These are phyloP conservation scores for Drosophila aff. DNA, from an alignment of 1,140 invertebrate species.

Conservation along the genomic window DNA sequence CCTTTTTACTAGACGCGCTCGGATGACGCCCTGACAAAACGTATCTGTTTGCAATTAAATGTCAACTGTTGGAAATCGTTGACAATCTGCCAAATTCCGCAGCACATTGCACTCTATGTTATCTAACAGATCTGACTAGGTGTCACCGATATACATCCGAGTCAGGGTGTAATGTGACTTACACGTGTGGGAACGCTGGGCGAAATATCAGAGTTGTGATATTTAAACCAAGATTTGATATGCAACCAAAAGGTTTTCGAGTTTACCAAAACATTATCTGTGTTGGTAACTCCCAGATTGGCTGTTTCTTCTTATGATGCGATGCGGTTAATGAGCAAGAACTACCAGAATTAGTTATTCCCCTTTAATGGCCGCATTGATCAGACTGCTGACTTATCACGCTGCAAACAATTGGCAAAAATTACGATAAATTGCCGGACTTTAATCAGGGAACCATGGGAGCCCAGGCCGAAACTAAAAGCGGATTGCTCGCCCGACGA, in stretches of 20 bases:
- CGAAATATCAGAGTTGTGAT: neutral
- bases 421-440: slow-evolving; percentile 69
- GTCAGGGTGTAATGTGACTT: slow-evolving; percentile 4
- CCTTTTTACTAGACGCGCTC: slow-evolving; percentile 53
- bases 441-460: slow-evolving; percentile 64
- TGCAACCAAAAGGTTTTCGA: neutral
- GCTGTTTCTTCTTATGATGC: neutral
- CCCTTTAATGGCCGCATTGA: slow-evolving; percentile 29
- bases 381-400: slow-evolving; percentile 41
- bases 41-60: slow-evolving; percentile 81
- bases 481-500: slow-evolving; percentile 23
- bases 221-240: neutral
- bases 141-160: slow-evolving; percentile 16
- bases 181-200: neutral
- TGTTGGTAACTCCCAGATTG: no score
- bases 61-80: slow-evolving; percentile 59
- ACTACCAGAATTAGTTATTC: slow-evolving; percentile 17
- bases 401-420: slow-evolving; percentile 73
- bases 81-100: slow-evolving; percentile 60
- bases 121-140: slow-evolving; percentile 39
- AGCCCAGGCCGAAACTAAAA: slow-evolving; percentile 10
- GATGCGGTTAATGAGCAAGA: neutral
- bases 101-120: slow-evolving; percentile 37
- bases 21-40: slow-evolving; percentile 67
- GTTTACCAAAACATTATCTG: neutral